Base-by-base conservation (phyloP, 2,888 invertebrate genomes). In the Tetragonula carbonaria region DNA sequence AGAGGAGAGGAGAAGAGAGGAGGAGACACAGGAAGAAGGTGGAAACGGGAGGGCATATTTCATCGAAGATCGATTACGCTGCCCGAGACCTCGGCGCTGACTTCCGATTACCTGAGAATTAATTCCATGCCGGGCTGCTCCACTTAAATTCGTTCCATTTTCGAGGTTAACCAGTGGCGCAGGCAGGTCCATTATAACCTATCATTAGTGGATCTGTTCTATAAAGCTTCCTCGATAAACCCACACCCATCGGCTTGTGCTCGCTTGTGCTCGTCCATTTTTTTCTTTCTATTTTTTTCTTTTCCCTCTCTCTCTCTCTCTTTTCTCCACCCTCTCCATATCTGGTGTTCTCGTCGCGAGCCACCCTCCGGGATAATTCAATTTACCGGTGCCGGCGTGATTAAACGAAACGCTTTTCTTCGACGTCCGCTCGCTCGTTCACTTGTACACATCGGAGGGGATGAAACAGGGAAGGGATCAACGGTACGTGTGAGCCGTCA, bases 121-220 rank as follows among this genome's bases (percentile, higher is more conserved):
- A 83, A 83, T 83, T 82, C 83, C 82, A 72, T 72, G 75, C 38
- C 83, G 53, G 63, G 65, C 51, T 68, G 78, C 78, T 77, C 74
- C 85, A 82, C 83, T 86, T 86, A 84, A 86, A 81, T 81, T 87
- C 78, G 78, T 79, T 79, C 80, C 80, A 74, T 73, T 84, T 80
- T 84, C 84, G 84, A 85, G 83, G 80, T 76, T 75, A 84, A 80
- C 73, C 84, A 75, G 80, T 79, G 85, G 75, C 57, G 76, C 79
- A 78, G 82, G 84, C 80, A 80, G 82, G 81, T 88, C 87, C 76
- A 88, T 88, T 88, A 88, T 85, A 87, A 84, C 80, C 88, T 87
- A 89, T 88, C 89, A 88, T 88, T 87, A 88, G 68, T 66, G 76
- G 78, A 87, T 87, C 63, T 53, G 71, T 62, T 81, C 79, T 55